These are phyloP conservation scores for Otolemur crassicaudatus DNA, from an alignment of 2,797 vertebrate genomes.

Conservation along the genomic window DNA sequence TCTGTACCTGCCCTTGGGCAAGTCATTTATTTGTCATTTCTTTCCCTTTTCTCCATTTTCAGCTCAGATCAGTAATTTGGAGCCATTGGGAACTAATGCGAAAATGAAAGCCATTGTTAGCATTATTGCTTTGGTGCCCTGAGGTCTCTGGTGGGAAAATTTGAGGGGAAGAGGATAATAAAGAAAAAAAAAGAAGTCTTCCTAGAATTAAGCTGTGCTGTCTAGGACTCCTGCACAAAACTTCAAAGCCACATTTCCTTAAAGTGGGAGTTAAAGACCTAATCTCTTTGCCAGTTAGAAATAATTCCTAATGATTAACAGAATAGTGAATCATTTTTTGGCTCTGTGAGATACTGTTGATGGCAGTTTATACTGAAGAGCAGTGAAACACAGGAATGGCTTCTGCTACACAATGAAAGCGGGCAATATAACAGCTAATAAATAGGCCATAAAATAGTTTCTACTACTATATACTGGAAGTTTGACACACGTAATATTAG, in stretches of 20 bases:
- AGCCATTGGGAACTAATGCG: constrained; percentile 58
- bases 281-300: constrained; percentile 71
- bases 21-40: constrained; percentile 43
- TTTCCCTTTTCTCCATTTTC: neutral
- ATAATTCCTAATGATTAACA: constrained; percentile 72
- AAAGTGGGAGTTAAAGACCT: constrained; percentile 52
- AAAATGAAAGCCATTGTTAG: constrained; percentile 64
- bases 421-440: constrained; percentile 39
- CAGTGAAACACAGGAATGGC: neutral
- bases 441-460: constrained; percentile 20
- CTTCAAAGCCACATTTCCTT: constrained; percentile 53
- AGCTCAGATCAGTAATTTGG: constrained; percentile 35
- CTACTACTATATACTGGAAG: neutral
- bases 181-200: neutral
- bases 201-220: constrained; percentile 14
- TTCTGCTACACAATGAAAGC: constrained; percentile 18
- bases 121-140: constrained; percentile 50
- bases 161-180: constrained; percentile 19
- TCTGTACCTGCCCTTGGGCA: neutral
- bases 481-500: neutral
- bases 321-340: constrained; percentile 33
- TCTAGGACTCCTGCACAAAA: constrained; percentile 14
- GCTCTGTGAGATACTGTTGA: constrained; percentile 30
- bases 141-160: constrained; percentile 34
- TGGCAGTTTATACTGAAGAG: constrained; percentile 24